These are phyloP conservation scores for Calliphora vomitoria DNA, from an alignment of 2,888 invertebrate species.

Conservation along the genomic window DNA sequence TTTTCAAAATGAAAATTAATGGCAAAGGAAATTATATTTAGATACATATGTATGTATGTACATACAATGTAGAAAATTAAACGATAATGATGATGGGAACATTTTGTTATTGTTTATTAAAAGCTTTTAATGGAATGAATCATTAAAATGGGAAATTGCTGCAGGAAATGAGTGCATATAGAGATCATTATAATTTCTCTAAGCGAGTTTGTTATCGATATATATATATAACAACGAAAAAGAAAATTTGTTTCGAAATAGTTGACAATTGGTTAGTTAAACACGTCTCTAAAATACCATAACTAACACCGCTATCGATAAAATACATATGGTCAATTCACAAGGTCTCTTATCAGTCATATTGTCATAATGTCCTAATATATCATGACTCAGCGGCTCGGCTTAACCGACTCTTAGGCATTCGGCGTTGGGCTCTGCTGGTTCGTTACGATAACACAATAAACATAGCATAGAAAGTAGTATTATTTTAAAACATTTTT, in stretches of 20 bases:
- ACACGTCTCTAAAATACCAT: no score
- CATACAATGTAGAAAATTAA: conserved; percentile 25
- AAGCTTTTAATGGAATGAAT: conserved; percentile 30
- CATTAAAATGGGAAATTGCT: conserved; percentile 39
- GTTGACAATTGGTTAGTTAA: no score
- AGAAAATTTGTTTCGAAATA: not conserved
- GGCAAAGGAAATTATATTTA: conserved; percentile 44
- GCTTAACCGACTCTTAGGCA: no score
- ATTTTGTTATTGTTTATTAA: conserved; percentile 13
- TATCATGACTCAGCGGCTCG: no score
- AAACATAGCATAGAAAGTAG: no score
- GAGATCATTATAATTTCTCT: conserved; percentile 12
- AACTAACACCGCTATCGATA: no score
- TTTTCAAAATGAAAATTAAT: conserved; percentile 34
- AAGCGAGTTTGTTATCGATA: not conserved
- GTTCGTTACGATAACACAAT: no score
- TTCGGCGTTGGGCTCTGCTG: no score
- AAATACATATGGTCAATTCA: no score
- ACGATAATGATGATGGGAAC: conserved; percentile 36
- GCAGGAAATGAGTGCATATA: conserved; percentile 33
- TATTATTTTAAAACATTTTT: no score
- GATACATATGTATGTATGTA: not conserved
- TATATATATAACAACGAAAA: not conserved
- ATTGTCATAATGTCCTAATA: no score
- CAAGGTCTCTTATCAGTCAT: no score